phyloP scores from a whole-genome alignment of 2,888 invertebrate genomes.

The Nephrotoma guestfalica region DNA sequence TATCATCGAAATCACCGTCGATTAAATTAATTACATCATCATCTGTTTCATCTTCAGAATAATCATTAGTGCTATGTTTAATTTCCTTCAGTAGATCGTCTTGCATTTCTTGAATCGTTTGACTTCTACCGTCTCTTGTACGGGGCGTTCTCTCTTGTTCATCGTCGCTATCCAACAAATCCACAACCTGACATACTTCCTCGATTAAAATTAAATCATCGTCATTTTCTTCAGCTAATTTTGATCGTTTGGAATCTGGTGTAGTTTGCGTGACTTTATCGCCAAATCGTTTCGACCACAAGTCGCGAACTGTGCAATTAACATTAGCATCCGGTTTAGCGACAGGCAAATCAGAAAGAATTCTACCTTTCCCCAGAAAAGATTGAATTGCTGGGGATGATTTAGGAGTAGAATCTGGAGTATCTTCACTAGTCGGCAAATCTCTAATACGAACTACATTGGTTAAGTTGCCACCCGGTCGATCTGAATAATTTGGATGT shows the following conservation, averaged over 20 bases:
- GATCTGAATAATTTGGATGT: slow-evolving; percentile 13
- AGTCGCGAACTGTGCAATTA: neutral
- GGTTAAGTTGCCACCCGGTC: slow-evolving; percentile 14
- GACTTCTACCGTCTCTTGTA: slow-evolving; percentile 11
- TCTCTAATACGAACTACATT: slow-evolving; percentile 22
- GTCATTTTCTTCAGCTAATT: slow-evolving; percentile 9
- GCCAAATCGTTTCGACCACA: neutral
- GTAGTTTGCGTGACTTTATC: neutral
- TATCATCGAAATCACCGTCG: slow-evolving; percentile 21
- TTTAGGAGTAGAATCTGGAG: neutral
- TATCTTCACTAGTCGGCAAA: slow-evolving; percentile 9
- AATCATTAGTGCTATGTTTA: neutral
- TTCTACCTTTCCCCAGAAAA: neutral
- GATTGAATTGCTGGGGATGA: neutral
- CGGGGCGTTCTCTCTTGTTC: neutral
- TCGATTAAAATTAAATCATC: slow-evolving; percentile 11
- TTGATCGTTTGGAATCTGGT: neutral
- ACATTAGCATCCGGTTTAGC: neutral
- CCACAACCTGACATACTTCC: slow-evolving; percentile 13
- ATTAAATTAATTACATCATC: slow-evolving; percentile 25
- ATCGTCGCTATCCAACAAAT: slow-evolving; percentile 11
- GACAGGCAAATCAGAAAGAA: neutral
- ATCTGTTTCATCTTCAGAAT: slow-evolving; percentile 15
- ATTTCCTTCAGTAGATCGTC: slow-evolving; percentile 26
- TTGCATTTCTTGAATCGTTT: slow-evolving; percentile 18